Conservation (phyloP, 2,113 vertebrate species). For the Passer domesticus region DNA sequence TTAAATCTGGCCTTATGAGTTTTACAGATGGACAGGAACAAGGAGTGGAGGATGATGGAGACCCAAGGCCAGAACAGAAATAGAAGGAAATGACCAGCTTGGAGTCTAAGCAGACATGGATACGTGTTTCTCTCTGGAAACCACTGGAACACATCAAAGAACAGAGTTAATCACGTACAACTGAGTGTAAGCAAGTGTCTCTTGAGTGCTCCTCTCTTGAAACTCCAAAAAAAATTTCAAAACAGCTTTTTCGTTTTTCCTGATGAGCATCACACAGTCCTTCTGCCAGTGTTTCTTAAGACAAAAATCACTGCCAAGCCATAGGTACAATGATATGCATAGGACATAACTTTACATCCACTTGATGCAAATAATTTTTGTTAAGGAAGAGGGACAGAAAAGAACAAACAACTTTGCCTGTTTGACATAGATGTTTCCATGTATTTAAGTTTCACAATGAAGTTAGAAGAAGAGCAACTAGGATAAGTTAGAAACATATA, state of each 20-base stretch:
- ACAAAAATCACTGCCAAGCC: neutral
- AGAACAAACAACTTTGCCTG: neutral
- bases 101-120: neutral
- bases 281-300: neutral
- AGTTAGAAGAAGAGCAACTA: neutral
- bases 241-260: neutral
- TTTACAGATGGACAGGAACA: conserved; percentile 48
- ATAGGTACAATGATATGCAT: neutral
- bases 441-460: neutral
- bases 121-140: neutral
- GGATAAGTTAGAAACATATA: neutral
- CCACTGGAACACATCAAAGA: neutral
- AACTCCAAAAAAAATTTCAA: neutral
- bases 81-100: neutral
- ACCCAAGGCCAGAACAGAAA: conserved; percentile 11
- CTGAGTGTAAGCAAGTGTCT: neutral
- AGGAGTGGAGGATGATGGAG: neutral
- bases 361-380: neutral
- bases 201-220: neutral
- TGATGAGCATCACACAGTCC: neutral
- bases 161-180: neutral
- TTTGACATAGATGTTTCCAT: neutral
- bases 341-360: neutral
- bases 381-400: neutral
- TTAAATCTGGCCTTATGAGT: conserved; percentile 8